Percentiles rank a stretch among this genome's conserved stretches.
phyloP scores from a whole-genome alignment of 2,888 invertebrate species.

The Diaphora mendica region DNA sequence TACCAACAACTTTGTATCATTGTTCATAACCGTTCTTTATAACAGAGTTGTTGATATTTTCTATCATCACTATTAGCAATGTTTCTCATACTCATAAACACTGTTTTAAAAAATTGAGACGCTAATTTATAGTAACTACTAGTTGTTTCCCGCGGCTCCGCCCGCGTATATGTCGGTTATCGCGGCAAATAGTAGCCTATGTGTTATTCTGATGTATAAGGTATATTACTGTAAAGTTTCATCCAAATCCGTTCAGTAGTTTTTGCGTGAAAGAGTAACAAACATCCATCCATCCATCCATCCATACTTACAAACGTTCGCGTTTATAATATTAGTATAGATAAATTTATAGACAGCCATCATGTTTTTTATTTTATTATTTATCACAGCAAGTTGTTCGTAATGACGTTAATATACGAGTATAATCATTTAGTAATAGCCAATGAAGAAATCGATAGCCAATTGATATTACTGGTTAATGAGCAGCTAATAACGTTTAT shows the following conservation, averaged over 20 bases:
- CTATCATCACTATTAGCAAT: constrained; percentile 21
- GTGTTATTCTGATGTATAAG: no score
- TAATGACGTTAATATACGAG: constrained; percentile 43
- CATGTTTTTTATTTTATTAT: constrained; percentile 37
- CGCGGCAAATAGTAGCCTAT: no score
- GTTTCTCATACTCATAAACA: constrained; percentile 12
- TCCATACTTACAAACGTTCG: no score
- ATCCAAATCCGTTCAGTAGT: no score
- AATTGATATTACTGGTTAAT: constrained; percentile 46
- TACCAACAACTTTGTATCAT: constrained; percentile 35
- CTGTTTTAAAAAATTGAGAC: constrained; percentile 15
- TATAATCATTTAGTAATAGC: constrained; percentile 46
- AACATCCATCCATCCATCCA: no score
- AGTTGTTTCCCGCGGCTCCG: no score
- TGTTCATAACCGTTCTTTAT: constrained; percentile 25
- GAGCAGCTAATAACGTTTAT: constrained; percentile 52
- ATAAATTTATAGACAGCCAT: constrained; percentile 41
- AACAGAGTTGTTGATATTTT: constrained; percentile 32
- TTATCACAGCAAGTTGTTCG: constrained; percentile 42
- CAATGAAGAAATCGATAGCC: constrained; percentile 51
- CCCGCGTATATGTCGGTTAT: no score
- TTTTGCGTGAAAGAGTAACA: no score
- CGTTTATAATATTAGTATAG: no score
- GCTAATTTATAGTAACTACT: constrained; percentile 45
- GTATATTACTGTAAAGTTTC: no score